Conservation (phyloP, 2,113 vertebrate genomes). For the Lophius piscatorius region DNA sequence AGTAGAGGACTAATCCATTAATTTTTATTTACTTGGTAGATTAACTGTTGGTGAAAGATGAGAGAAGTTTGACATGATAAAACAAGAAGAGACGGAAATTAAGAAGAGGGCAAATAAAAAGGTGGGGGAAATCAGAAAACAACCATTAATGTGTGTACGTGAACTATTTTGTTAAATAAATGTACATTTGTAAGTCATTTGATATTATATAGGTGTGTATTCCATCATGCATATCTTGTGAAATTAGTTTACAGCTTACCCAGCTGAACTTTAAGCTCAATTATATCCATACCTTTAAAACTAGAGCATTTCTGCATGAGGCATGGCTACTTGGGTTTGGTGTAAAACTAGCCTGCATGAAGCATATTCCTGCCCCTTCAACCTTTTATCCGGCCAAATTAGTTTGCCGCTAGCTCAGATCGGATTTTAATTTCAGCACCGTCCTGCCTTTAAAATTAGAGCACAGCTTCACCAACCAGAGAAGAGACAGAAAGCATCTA, state of each 20-base stretch:
- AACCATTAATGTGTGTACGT: too few relatives aligned
- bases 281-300: slow-evolving; percentile 2
- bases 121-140: too few relatives aligned
- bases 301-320: slow-evolving; percentile 21
- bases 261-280: too few relatives aligned
- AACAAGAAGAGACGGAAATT: neutral
- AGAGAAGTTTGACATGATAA: slow-evolving; percentile 4
- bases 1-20: slow-evolving; percentile 3
- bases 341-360: slow-evolving; percentile 6
- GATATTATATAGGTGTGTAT: too few relatives aligned
- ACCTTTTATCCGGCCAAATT: slow-evolving; percentile 8
- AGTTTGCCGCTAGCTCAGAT: slow-evolving; percentile 4
- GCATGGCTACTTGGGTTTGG: slow-evolving; percentile 11
- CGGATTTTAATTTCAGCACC: too few relatives aligned
- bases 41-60: slow-evolving; percentile 13
- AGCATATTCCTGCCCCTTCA: slow-evolving; percentile 1
- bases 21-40: slow-evolving; percentile 15
- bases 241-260: too few relatives aligned
- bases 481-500: neutral
- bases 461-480: slow-evolving; percentile 7
- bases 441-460: slow-evolving; percentile 2
- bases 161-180: too few relatives aligned
- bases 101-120: too few relatives aligned
- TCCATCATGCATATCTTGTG: too few relatives aligned
- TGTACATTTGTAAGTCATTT: too few relatives aligned